Base-by-base conservation (phyloP, 1,140 invertebrate genomes). In the Nephila pilipes region DNA sequence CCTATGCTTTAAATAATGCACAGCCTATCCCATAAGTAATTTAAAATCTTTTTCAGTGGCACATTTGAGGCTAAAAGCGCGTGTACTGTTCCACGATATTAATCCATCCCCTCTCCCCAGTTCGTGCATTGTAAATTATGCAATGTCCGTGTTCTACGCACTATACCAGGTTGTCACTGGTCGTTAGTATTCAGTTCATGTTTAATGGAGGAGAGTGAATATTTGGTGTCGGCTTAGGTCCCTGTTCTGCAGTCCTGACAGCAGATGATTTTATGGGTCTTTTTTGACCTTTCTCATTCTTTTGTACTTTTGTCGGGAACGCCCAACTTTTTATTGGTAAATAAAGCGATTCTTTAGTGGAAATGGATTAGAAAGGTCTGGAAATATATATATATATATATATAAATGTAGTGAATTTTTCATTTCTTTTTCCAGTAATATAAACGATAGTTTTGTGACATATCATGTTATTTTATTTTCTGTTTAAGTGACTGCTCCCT, bases 161-260 rank as follows among this genome's bases (percentile, higher is more conserved):
- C 69, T 32, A 36, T 75, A 75, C 29, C 69, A 83, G 38, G 81
- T 57, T 55, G 81, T 25, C 81, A 55, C 55, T 32, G 85, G 57
- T 87, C 85, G 85, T 87, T 87, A 87, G 85, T 87, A 87, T 87
- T 58, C 85, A 87, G 55, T 60, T 60, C 85, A 60, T 87, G 85
- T 60, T 87, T 20, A 87, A 87, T 60, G 55, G 85, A 60, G 12
- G 55, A 87, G 46, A 58, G 85, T 36, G 58, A 60, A 60, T 87
- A 87, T 87, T 87, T 32, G 55, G 58, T 54, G 58, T 54, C 8
- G 85, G 85, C 32, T 87, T 87, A 87, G 32, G 60, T 87, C 85
- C 8, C 85, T 60, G 55, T 58, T 60, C 58, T 63, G 32, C 32
- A 87, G 36, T 25, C 81, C 54, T 83, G 81, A 83, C 81, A 83